Evolutionary conservation across 2,888 invertebrate genomes (phyloP).

Genomic region (Coleophora flavipennella): DNA sequence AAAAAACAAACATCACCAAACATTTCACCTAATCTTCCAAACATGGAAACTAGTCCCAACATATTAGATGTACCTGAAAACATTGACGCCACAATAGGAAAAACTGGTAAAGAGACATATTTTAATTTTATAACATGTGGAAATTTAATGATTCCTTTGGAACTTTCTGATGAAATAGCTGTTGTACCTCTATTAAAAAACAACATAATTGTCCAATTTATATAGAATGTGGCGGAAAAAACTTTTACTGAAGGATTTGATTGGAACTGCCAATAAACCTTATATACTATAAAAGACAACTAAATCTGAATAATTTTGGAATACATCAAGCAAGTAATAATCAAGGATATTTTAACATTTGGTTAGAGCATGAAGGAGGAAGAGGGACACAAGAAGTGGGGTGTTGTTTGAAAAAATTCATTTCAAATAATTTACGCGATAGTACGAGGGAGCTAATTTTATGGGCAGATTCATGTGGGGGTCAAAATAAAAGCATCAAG

Average conservation of each 20-base stretch:
- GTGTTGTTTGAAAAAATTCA: constrained; percentile 13
- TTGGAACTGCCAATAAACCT: constrained; percentile 16
- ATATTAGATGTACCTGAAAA: too few species aligned
- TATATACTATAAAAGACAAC: constrained; percentile 20
- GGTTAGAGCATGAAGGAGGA: constrained; percentile 20
- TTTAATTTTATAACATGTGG: too few species aligned
- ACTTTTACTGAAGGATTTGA: background rate
- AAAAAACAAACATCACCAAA: too few species aligned
- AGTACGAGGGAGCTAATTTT: constrained; percentile 13
- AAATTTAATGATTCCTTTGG: too few species aligned
- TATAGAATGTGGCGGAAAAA: too few species aligned
- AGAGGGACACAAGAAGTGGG: constrained; percentile 20
- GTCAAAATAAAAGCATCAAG: constrained; percentile 16
- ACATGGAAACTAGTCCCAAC: too few species aligned
- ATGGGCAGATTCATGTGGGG: constrained; percentile 21
- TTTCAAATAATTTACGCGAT: constrained; percentile 3
- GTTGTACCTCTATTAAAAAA: too few species aligned
- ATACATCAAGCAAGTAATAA: constrained; percentile 17
- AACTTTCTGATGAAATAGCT: too few species aligned
- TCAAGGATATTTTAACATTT: constrained; percentile 16
- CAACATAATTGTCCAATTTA: too few species aligned
- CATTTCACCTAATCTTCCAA: too few species aligned
- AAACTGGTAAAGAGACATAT: too few species aligned
- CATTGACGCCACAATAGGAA: too few species aligned
- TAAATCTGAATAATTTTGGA: constrained; percentile 21